Base-by-base conservation (phyloP, 2,113 vertebrate species). In the Onychorhynchus coronatus region DNA sequence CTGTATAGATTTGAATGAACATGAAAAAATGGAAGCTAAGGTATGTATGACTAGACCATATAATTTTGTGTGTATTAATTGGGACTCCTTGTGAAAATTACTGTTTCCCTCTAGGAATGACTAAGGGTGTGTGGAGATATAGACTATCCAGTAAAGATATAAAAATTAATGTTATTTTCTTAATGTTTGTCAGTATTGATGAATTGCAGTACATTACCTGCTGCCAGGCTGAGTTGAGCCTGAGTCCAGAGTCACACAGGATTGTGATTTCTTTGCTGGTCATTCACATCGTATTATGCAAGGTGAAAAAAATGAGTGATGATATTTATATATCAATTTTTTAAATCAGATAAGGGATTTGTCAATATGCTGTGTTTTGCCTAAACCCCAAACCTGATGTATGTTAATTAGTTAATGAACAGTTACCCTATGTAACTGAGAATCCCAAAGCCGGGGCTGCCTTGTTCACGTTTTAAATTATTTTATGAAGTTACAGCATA, bases 21-120 rank as follows among this genome's bases (percentile, higher is more conserved):
- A 97, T 94, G 98, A 98, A 94, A 98, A 98, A 97, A 98, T 97
- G 96, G 98, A 98, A 96, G 89, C 85, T 63, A 98, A 98, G 98
- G 98, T 98, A 98, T 94, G 31, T 88, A 22, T 89, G 18, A 42
- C 14, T 58, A 50, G 11, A 53, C 21, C 5, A 7, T 84, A 25
- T 23, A 63, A 42, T 73, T 77, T 62, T 77, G 2, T 63, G 1
- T 35, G 4, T 61, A 12, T 70, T 94, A 71, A 50, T 56, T 1
- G 1, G 8, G n/a, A 52, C 14, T 82, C 17, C 30, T 44, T 68
- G 12, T 83, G 59, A 50, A 62, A 67, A 66, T 21, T 37, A 41
- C 25, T 61, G 13, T 66, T 68, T 53, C 22, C 24, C 22, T 77
- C 20, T 77, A 52, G 39, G 46, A 75, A 58, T 59, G 25, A 65